Conservation (phyloP, 2,113 vertebrate species). For the Megalops atlanticus region DNA sequence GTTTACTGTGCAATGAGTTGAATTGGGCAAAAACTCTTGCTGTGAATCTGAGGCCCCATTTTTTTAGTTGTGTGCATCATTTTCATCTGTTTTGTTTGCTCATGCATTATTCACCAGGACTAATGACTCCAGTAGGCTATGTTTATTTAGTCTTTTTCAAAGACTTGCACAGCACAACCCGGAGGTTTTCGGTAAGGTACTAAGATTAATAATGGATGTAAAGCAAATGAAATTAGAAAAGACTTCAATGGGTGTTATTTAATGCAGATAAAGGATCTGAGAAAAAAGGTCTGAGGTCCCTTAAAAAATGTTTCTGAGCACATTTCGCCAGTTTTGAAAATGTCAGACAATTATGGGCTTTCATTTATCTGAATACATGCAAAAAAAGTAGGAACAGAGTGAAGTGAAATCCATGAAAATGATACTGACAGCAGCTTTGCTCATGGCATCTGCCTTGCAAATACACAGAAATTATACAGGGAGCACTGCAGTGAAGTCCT, state of each 20-base stretch:
- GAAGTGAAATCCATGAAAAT: conserved; percentile 1
- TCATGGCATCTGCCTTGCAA: conserved; percentile 2
- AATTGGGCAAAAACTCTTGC: background rate
- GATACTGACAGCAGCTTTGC: background rate
- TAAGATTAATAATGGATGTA: conserved; percentile 13
- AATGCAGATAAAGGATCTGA: background rate
- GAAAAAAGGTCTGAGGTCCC: background rate
- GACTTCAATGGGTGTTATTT: background rate
- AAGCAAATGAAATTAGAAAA: conserved; percentile 1
- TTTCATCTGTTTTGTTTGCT: background rate
- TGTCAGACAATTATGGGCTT: conserved; percentile 10
- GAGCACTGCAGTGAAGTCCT: background rate
- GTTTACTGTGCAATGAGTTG: background rate
- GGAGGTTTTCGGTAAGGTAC: background rate
- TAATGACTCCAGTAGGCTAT: conserved; percentile 12
- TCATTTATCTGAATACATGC: background rate
- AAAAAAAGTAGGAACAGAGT: background rate
- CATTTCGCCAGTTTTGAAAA: conserved; percentile 3
- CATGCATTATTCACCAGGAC: conserved; percentile 9
- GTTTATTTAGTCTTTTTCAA: conserved; percentile 4
- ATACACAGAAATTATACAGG: conserved; percentile 15
- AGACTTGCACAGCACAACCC: conserved; percentile 3
- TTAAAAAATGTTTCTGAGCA: background rate
- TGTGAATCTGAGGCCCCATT: background rate
- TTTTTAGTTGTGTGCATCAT: background rate